phyloP scores from a whole-genome alignment of 2,797 vertebrate genomes.

The Chrosomus eos region DNA sequence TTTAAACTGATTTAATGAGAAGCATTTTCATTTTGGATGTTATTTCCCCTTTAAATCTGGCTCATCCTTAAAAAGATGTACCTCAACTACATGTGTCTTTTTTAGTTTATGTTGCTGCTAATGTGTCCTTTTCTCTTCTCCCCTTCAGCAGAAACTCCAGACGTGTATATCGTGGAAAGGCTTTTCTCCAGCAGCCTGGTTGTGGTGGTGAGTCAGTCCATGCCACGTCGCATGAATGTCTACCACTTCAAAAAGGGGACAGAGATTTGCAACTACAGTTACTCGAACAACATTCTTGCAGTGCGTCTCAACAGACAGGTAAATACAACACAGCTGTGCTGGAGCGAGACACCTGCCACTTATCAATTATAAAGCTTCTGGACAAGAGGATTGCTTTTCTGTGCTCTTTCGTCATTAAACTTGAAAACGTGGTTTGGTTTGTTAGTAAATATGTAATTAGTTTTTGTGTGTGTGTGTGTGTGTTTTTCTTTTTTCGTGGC shows the following conservation, averaged over 20 bases:
- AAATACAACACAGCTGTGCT: slow-evolving; percentile 4
- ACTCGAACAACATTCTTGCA: slow-evolving; percentile 87
- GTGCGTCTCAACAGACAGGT: slow-evolving; percentile 93
- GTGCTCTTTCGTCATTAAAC: background rate
- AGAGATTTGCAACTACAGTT: slow-evolving; percentile 96
- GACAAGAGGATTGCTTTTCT: background rate
- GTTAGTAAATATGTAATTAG: background rate
- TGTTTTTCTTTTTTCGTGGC: slow-evolving; percentile 38
- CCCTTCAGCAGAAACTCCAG: slow-evolving; percentile 82
- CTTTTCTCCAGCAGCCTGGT: slow-evolving; percentile 97
- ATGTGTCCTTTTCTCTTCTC: slow-evolving; percentile 4
- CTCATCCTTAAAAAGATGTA: background rate
- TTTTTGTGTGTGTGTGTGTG: slow-evolving; percentile 29
- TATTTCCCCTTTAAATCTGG: slow-evolving; percentile 1
- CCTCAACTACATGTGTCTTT: background rate
- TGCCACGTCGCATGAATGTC: slow-evolving; percentile 91
- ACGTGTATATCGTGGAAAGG: slow-evolving; percentile 93
- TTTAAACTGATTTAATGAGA: background rate
- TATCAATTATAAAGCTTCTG: background rate
- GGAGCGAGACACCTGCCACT: slow-evolving; percentile 16
- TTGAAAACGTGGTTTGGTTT: background rate
- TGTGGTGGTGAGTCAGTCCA: slow-evolving; percentile 87
- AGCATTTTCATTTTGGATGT: background rate
- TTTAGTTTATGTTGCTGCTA: background rate
- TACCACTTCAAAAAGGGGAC: slow-evolving; percentile 98